Conservation (phyloP, 2,888 invertebrate genomes). For the Pseudococcus longispinus region DNA sequence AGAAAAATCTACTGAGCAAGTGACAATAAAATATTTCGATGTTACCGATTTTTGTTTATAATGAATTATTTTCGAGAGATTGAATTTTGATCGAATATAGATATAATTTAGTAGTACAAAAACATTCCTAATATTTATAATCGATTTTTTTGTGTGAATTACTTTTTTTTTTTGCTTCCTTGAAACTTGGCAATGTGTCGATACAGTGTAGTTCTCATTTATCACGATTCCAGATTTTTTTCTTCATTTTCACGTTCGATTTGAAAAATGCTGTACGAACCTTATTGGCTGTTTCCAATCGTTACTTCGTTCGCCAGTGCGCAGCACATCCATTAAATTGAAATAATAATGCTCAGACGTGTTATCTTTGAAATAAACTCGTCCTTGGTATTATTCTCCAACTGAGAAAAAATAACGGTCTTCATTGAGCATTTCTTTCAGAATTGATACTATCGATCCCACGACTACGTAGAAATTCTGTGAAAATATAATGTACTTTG, state of each 20-base stretch:
- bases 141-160: background rate
- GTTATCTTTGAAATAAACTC: too few relatives aligned
- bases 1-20: slow-evolving; percentile 3
- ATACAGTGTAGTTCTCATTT: too few relatives aligned
- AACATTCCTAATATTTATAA: background rate
- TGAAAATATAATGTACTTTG: background rate
- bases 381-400: too few relatives aligned
- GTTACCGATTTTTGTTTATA: slow-evolving; percentile 40
- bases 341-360: too few relatives aligned
- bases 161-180: background rate
- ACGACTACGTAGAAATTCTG: background rate
- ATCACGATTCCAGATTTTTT: too few relatives aligned
- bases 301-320: too few relatives aligned
- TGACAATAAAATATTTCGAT: slow-evolving; percentile 37
- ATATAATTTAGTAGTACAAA: background rate
- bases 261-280: too few relatives aligned
- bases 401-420: too few relatives aligned
- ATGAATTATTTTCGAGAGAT: background rate
- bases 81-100: background rate
- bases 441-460: background rate
- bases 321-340: too few relatives aligned
- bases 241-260: too few relatives aligned
- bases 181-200: background rate
- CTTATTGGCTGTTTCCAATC: too few relatives aligned
- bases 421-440: background rate